These are phyloP conservation scores for Brachionus paranguensis DNA, from an alignment of 1,140 invertebrate species.

Conservation along the genomic window DNA sequence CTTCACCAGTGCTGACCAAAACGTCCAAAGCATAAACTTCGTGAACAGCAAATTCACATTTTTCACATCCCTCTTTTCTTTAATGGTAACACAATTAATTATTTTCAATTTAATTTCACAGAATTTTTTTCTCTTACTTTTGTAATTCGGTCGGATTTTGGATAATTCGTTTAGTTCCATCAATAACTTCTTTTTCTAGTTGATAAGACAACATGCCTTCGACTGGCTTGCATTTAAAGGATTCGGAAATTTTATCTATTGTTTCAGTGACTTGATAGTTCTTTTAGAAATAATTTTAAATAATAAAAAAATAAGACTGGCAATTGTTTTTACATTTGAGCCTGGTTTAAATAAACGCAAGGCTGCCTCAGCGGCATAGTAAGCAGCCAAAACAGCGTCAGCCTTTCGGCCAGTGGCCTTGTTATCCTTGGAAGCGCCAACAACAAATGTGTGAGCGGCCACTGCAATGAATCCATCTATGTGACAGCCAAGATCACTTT, in stretches of 20 bases:
- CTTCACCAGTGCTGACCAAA: conserved; percentile 86
- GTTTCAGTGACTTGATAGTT: conserved; percentile 84
- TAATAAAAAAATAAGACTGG: neutral
- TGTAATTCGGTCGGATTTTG: conserved; percentile 95
- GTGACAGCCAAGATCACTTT: conserved; percentile 89
- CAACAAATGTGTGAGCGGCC: conserved; percentile 86
- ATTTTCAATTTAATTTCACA: neutral
- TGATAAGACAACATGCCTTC: conserved; percentile 87
- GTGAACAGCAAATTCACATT: conserved; percentile 86
- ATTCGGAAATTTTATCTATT: conserved; percentile 83
- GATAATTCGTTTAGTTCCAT: conserved; percentile 97
- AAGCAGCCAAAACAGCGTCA: conserved; percentile 88
- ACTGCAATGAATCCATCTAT: conserved; percentile 98
- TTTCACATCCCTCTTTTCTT: conserved; percentile 86
- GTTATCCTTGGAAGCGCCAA: conserved; percentile 67
- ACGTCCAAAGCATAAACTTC: conserved; percentile 99
- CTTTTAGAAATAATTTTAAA: conserved; percentile 41
- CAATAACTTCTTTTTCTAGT: conserved; percentile 71
- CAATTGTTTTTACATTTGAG: conserved; percentile 64
- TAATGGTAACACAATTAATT: neutral
- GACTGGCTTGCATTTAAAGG: conserved; percentile 91
- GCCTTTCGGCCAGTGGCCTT: conserved; percentile 74
- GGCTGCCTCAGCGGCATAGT: conserved; percentile 87
- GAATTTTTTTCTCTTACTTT: conserved; percentile 44
- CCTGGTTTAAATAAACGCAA: conserved; percentile 82